Evolutionary conservation across 1,140 invertebrate genomes (phyloP).

Genomic region (Megalopta genalis): DNA sequence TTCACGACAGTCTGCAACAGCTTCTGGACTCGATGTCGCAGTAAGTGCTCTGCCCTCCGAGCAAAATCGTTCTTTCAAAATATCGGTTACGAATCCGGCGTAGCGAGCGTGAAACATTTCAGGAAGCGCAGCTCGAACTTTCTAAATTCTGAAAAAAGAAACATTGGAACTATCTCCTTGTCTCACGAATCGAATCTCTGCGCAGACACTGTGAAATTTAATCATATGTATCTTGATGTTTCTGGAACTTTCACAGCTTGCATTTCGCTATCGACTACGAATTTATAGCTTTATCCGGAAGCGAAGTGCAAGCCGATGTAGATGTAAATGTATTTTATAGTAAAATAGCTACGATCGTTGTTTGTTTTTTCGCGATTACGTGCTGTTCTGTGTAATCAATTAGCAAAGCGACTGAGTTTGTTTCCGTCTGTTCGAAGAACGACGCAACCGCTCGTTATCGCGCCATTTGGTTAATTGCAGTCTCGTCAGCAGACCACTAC

Average conservation of each 20-base stretch:
- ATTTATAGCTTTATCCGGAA: background rate
- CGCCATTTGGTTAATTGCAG: too few relatives aligned
- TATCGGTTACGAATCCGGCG: too few relatives aligned
- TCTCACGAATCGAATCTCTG: background rate
- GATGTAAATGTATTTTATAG: background rate
- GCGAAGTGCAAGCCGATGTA: background rate
- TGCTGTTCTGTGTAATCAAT: too few relatives aligned
- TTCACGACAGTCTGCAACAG: constrained; percentile 94
- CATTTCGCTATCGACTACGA: background rate
- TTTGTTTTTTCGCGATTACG: too few relatives aligned
- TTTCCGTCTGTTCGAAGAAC: too few relatives aligned
- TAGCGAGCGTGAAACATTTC: background rate
- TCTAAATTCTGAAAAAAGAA: background rate
- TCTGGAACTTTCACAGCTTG: background rate
- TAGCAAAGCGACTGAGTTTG: too few relatives aligned
- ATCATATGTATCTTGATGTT: constrained; percentile 2
- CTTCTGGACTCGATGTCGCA: constrained; percentile 95
- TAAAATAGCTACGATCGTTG: background rate
- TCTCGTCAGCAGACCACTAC: too few relatives aligned
- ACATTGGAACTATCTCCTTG: background rate
- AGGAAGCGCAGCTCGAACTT: background rate
- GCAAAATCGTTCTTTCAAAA: too few relatives aligned
- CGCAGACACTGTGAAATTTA: background rate
- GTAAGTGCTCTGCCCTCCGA: constrained; percentile 73
- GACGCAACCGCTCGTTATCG: too few relatives aligned